Evolutionary conservation across 1,140 invertebrate genomes (phyloP).

Genomic region (Aleiodes sp.): DNA sequence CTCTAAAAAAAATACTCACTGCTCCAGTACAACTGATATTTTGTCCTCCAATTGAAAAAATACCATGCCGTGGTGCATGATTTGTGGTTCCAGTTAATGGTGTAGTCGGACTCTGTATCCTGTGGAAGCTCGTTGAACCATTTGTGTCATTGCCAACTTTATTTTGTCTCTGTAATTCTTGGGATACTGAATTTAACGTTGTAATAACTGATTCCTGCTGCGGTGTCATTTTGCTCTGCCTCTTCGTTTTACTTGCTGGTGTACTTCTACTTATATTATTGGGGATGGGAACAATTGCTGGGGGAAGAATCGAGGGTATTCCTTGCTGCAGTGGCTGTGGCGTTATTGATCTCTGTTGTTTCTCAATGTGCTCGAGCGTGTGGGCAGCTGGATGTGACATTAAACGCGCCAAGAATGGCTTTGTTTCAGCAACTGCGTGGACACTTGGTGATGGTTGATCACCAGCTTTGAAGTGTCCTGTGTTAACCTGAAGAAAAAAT

Average conservation of each 20-base stretch:
- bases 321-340: conserved; percentile 67
- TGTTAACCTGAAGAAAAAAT: conserved; percentile 51
- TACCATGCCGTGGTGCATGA: conserved; percentile 31
- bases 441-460: conserved; percentile 60
- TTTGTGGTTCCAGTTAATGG: conserved; percentile 40
- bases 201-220: conserved; percentile 43
- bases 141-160: conserved; percentile 45
- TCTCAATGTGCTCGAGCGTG: conserved; percentile 87
- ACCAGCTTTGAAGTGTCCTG: conserved; percentile 56
- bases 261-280: conserved; percentile 39
- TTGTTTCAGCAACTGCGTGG: conserved; percentile 61
- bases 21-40: neutral
- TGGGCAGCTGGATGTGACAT: conserved; percentile 82
- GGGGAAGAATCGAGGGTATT: conserved; percentile 46
- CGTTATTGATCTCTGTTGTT: conserved; percentile 80
- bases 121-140: conserved; percentile 54
- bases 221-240: conserved; percentile 42
- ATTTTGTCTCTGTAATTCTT: conserved; percentile 37
- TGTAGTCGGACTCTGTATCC: conserved; percentile 61
- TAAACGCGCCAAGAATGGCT: conserved; percentile 73
- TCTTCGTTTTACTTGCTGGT: conserved; percentile 47
- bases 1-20: conserved; percentile 10
- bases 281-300: conserved; percentile 32
- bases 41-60: conserved; percentile 40
- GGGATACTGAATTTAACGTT: conserved; percentile 35